phyloP scores from a whole-genome alignment of 2,888 invertebrate genomes.

The Mythimna pallens region DNA sequence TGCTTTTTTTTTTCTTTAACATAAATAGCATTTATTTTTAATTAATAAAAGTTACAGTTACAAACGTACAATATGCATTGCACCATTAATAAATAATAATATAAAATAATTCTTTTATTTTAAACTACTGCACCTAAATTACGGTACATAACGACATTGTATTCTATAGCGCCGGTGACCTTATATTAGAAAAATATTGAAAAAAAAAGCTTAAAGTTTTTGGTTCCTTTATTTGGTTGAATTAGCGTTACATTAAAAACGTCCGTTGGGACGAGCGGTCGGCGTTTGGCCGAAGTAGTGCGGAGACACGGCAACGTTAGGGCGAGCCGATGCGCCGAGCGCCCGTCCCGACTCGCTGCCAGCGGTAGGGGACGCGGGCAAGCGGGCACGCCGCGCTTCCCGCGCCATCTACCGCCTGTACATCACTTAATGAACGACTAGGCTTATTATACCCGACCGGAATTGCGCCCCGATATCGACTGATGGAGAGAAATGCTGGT shows the following conservation, averaged over 20 bases:
- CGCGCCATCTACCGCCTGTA: constrained; percentile 76
- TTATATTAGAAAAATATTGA: constrained; percentile 87
- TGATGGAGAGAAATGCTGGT: constrained; percentile 86
- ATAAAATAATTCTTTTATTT: constrained; percentile 88
- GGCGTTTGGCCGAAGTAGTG: constrained; percentile 80
- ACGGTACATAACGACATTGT: constrained; percentile 79
- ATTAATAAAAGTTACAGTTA: constrained; percentile 89
- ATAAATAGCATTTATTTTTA: constrained; percentile 91
- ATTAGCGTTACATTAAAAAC: constrained; percentile 82
- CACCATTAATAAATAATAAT: constrained; percentile 89
- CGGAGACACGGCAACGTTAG: constrained; percentile 87
- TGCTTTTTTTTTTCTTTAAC: constrained; percentile 89
- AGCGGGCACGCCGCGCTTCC: constrained; percentile 55
- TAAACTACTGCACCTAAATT: constrained; percentile 84
- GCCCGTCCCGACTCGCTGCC: constrained; percentile 81
- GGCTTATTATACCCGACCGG: constrained; percentile 89
- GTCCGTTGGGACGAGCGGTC: constrained; percentile 84
- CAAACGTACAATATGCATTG: constrained; percentile 89
- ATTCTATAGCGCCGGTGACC: constrained; percentile 82
- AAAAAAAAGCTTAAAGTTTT: constrained; percentile 85
- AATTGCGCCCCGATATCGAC: constrained; percentile 84
- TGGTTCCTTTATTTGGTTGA: constrained; percentile 88
- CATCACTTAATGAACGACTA: constrained; percentile 88
- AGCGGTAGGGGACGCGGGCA: constrained; percentile 71
- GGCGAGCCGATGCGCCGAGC: constrained; percentile 85